Percentiles rank a stretch among this genome's conserved stretches.
phyloP scores from a whole-genome alignment of 2,113 vertebrate species.

The Mugil cephalus region DNA sequence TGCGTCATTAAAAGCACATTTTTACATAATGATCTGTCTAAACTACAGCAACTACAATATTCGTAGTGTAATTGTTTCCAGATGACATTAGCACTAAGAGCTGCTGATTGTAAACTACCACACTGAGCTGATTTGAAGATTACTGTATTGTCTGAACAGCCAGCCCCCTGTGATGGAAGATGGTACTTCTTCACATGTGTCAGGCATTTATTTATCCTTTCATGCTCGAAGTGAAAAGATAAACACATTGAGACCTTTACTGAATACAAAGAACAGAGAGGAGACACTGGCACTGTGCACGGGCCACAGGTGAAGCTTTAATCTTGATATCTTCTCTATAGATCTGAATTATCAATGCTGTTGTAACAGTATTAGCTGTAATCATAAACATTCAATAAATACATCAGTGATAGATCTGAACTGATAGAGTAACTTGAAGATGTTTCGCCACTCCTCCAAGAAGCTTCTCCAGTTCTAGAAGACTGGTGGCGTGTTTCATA shows the following conservation, averaged over 20 bases:
- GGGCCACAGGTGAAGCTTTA: no score
- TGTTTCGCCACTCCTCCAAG: no score
- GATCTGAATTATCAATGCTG: no score
- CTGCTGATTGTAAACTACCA: background rate
- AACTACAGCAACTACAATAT: background rate
- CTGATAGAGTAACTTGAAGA: no score
- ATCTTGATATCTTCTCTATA: no score
- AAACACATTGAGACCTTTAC: background rate
- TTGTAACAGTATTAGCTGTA: no score
- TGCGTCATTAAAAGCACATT: background rate
- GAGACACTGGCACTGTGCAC: background rate
- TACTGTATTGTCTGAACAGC: background rate
- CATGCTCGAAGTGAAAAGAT: background rate
- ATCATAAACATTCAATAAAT: no score
- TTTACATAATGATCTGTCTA: background rate
- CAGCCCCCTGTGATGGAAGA: background rate
- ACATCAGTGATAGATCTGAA: no score
- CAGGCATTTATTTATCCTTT: background rate
- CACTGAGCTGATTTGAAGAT: slow-evolving; percentile 12
- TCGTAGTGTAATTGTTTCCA: background rate
- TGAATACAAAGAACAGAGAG: background rate
- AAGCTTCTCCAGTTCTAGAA: no score
- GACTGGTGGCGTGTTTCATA: no score
- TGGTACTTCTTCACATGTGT: background rate
- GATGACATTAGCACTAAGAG: background rate